A percentile compares a stretch with the other conserved stretches of the same genome.
These are phyloP conservation scores for Dyspetes luteomarginatus DNA, from an alignment of 2,888 invertebrate genomes.

Conservation along the genomic window DNA sequence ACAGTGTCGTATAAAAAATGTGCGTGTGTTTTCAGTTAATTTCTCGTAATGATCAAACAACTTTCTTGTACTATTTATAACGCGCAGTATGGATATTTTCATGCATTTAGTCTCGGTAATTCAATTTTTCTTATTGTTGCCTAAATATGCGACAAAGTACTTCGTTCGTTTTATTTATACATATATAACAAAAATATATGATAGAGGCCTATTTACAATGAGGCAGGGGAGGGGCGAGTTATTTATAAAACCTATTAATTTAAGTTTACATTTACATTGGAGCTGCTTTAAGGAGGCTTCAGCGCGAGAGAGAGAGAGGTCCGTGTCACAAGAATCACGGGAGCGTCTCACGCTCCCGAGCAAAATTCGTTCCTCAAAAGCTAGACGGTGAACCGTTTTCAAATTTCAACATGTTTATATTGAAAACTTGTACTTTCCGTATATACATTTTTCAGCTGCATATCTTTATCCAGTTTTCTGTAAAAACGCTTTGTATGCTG, in stretches of 20 bases:
- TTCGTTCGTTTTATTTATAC: conserved; percentile 74
- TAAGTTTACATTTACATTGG: conserved; percentile 69
- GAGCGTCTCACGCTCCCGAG: too few relatives aligned
- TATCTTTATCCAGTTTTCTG: too few relatives aligned
- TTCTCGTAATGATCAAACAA: conserved; percentile 62
- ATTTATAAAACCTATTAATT: conserved; percentile 73
- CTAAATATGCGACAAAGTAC: conserved; percentile 74
- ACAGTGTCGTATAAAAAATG: conserved; percentile 37
- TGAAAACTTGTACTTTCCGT: too few relatives aligned
- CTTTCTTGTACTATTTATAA: conserved; percentile 69
- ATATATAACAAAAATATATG: conserved; percentile 81
- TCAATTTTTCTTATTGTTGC: conserved; percentile 45
- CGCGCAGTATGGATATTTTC: conserved; percentile 52
- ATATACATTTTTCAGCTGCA: too few relatives aligned
- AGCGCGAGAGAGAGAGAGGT: too few relatives aligned
- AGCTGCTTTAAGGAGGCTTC: too few relatives aligned
- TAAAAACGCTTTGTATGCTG: too few relatives aligned
- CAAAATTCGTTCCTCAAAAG: too few relatives aligned
- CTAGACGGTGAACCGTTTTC: too few relatives aligned
- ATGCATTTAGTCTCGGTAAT: conserved; percentile 43
- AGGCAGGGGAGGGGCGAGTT: conserved; percentile 36
- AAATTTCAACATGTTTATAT: too few relatives aligned
- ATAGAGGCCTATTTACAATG: conserved; percentile 79
- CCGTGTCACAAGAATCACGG: too few relatives aligned
- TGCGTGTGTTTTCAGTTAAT: not conserved